Evolutionary conservation across 2,888 invertebrate species (phyloP).

Genomic region (Pyrrhopygopsis socrates): DNA sequence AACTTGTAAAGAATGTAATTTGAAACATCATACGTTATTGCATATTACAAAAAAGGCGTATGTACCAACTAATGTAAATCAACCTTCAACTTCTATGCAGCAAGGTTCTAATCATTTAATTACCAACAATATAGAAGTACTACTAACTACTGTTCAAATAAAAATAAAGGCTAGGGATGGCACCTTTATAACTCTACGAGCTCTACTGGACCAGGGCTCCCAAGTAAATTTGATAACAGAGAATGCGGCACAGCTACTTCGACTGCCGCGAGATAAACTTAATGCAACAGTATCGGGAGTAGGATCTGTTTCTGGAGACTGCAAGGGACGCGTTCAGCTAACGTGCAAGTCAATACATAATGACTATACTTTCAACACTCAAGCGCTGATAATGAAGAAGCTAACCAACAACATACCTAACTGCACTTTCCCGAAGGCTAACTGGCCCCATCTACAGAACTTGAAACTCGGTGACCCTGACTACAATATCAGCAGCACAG

Average conservation of each 20-base stretch:
- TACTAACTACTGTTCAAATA: constrained; percentile 56
- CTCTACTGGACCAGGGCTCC: constrained; percentile 71
- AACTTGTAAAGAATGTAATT: constrained; percentile 71
- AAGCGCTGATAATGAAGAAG: constrained; percentile 36
- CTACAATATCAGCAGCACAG: constrained; percentile 32
- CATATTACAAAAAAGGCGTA: background rate
- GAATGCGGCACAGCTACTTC: constrained; percentile 57
- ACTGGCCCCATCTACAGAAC: constrained; percentile 46
- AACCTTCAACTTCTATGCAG: background rate
- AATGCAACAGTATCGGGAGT: constrained; percentile 53
- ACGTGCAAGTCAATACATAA: constrained; percentile 28
- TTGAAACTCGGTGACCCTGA: constrained; percentile 42
- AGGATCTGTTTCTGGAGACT: constrained; percentile 31
- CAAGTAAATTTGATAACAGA: constrained; percentile 68
- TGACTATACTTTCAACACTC: constrained; percentile 21
- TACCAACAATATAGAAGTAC: constrained; percentile 30
- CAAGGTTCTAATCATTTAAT: constrained; percentile 8
- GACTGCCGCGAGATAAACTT: constrained; percentile 40
- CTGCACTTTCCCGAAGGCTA: constrained; percentile 22
- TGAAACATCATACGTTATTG: constrained; percentile 63
- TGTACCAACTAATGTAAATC: background rate
- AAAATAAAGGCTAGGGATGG: constrained; percentile 51
- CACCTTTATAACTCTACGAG: constrained; percentile 53
- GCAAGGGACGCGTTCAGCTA: constrained; percentile 31
- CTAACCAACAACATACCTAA: constrained; percentile 50